These are phyloP conservation scores for Saguinus midas DNA, from an alignment of 2,113 vertebrate species.

Conservation along the genomic window DNA sequence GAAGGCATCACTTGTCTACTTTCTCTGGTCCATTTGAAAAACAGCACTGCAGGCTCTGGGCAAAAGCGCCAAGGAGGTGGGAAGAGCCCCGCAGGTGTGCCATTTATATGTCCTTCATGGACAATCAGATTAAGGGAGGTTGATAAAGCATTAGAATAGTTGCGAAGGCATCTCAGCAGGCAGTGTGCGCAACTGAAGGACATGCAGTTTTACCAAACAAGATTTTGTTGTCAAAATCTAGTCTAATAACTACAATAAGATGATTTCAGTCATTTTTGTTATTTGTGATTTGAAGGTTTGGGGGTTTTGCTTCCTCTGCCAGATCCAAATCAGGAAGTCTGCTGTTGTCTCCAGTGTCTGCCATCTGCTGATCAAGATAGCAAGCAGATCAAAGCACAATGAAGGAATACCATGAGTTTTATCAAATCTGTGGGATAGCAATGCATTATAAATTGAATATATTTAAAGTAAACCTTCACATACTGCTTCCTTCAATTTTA, in stretches of 20 bases:
- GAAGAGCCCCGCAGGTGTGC: background rate
- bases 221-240: background rate
- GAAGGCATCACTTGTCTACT: background rate
- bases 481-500: background rate
- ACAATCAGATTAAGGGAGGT: background rate
- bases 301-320: background rate
- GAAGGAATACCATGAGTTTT: background rate
- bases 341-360: background rate
- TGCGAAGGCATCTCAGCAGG: background rate
- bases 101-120: background rate
- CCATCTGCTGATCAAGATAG: background rate
- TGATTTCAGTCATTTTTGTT: background rate
- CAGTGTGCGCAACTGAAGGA: background rate
- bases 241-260: background rate
- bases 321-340: background rate
- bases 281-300: background rate
- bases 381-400: background rate
- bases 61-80: background rate
- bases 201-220: background rate
- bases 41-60: background rate
- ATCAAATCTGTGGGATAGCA: background rate
- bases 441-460: background rate
- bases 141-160: background rate
- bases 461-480: background rate
- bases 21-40: background rate